Conservation (phyloP, 2,888 invertebrate genomes). For the Rhingia campestris region DNA sequence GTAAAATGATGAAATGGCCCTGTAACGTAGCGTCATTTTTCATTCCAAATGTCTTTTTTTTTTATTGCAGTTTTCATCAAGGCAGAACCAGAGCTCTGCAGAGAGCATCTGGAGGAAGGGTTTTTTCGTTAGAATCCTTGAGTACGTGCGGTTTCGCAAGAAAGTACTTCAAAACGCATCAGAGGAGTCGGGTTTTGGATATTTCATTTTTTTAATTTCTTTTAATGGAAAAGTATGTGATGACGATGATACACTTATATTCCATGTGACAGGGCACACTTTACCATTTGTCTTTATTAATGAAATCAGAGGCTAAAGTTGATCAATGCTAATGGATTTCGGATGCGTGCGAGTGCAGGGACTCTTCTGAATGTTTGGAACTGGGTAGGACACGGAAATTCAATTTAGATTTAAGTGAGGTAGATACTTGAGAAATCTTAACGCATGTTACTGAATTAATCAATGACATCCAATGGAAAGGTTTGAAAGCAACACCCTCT, state of each 20-base stretch:
- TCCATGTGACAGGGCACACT: constrained; percentile 39
- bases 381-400: constrained; percentile 38
- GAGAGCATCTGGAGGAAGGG: constrained; percentile 21
- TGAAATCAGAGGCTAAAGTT: constrained; percentile 53
- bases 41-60: constrained; percentile 40
- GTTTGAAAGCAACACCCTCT: too few relatives aligned
- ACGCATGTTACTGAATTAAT: constrained; percentile 34
- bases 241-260: constrained; percentile 26
- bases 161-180: constrained; percentile 43
- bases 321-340: constrained; percentile 47
- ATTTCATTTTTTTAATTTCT: constrained; percentile 49
- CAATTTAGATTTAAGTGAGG: constrained; percentile 49
- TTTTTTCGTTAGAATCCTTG: constrained; percentile 10
- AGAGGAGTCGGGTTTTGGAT: constrained; percentile 5
- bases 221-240: constrained; percentile 54
- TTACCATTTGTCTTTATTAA: constrained; percentile 47
- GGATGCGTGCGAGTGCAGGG: constrained; percentile 12
- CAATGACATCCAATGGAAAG: constrained; percentile 2
- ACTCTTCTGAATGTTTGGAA: constrained; percentile 12
- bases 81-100: constrained; percentile 9
- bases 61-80: constrained; percentile 18
- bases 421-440: constrained; percentile 34
- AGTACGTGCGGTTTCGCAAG: constrained; percentile 28
- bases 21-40: constrained; percentile 48
- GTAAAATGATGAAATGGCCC: constrained; percentile 23